Evolutionary conservation across 2,797 vertebrate genomes (phyloP), one percentile per base, ranked within the genome.

Genomic region (Huso huso): DNA sequence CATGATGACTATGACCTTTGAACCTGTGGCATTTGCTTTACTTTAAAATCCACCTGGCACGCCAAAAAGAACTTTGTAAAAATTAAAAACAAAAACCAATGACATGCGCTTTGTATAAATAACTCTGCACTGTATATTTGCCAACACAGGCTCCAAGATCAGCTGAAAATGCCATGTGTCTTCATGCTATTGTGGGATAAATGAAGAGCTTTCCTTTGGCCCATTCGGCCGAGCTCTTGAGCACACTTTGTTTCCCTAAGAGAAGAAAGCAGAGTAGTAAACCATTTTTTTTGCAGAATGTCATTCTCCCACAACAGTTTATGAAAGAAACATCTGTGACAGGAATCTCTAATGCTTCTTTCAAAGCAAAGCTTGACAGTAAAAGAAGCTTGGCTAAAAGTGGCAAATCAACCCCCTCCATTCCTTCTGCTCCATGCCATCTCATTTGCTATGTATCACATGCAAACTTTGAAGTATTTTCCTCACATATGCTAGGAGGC

Each of bases 381-480:
- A 83, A 88, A 82, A 84, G 76, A 18, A 84, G 86, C 85, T 88
- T 86, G 88, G 87, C 87, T 89, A 83, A 86, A 81, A 84, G 81
- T 81, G 80, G 83, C 86, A 80, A 86, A 86, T 84, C 81, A 74
- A 78, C 81, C 79, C 82, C 81, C 80, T 83, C 84, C 76, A 37
- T 73, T 86, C 86, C 83, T 70, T 85, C 87, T 81, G 85, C 83
- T 91, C 83, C 78, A 86, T 86, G 84, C 83, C 83, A 81, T 91
- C 87, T 93, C 86, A 92, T 94, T 95, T 93, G 88, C 91, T 90
- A 85, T 87, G 87, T 91, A 91, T 90, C 88, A 87, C 88, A 91
- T 82, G 78, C 77, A 83, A 82, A 86, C 83, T 81, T 83, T 76
- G 76, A 75, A 68, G 86, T 81, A 88, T 86, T 93, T 88, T 82